Conservation (phyloP, 2,797 vertebrate genomes). For the Graptemys geographica region DNA sequence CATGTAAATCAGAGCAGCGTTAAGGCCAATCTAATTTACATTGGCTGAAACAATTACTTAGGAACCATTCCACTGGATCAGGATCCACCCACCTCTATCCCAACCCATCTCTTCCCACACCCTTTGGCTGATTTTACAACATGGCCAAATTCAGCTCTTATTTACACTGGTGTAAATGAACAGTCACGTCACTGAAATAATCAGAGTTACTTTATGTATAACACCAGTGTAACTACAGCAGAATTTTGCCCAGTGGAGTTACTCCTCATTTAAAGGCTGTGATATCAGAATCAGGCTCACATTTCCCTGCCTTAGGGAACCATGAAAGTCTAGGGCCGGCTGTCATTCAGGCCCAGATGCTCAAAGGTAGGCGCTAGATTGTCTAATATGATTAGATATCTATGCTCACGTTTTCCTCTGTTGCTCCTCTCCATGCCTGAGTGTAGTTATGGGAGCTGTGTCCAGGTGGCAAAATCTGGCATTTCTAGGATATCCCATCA, state of each 20-base stretch:
- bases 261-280: not conserved
- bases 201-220: not conserved
- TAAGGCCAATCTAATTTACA: not conserved
- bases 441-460: not conserved
- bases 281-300: not conserved
- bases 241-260: not conserved
- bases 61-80: not conserved
- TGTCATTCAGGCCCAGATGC: not conserved
- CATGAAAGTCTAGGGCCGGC: not conserved
- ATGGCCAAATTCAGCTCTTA: not conserved
- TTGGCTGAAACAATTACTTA: not conserved
- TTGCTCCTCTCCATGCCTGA: not conserved
- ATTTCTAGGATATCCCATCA: not conserved
- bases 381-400: not conserved
- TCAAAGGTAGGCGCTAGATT: not conserved
- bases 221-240: not conserved
- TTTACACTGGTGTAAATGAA: not conserved
- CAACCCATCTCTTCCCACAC: fast-evolving
- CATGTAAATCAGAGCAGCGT: fast-evolving
- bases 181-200: not conserved
- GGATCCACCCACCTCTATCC: not conserved
- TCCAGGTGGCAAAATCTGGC: not conserved
- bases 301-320: not conserved
- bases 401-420: not conserved
- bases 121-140: not conserved